These are phyloP conservation scores for Eulemur rubriventer DNA, from an alignment of 2,797 vertebrate species.

Conservation along the genomic window DNA sequence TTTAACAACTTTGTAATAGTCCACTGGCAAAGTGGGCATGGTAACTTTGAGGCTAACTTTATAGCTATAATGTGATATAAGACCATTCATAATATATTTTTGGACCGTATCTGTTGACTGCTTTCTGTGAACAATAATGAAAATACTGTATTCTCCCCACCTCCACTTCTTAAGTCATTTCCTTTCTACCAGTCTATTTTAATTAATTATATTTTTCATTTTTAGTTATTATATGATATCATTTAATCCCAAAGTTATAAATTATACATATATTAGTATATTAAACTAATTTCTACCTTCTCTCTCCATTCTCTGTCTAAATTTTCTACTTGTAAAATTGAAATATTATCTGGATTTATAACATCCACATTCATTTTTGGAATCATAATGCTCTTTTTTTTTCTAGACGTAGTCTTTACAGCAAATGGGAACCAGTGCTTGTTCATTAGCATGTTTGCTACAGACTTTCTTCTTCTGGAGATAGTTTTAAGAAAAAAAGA, in stretches of 20 bases:
- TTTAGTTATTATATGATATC: background rate
- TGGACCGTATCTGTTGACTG: background rate
- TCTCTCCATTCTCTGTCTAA: background rate
- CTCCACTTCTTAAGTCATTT: background rate
- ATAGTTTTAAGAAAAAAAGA: background rate
- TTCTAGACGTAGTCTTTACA: too few species aligned
- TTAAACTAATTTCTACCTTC: background rate
- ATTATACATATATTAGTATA: background rate
- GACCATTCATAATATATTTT: background rate
- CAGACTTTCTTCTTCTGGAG: background rate
- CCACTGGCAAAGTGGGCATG: background rate
- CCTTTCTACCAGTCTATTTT: background rate
- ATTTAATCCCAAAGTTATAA: background rate
- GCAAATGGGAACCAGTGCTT: background rate
- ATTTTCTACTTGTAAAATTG: background rate
- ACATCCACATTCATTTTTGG: background rate
- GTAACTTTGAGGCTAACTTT: background rate
- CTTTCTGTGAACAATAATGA: background rate
- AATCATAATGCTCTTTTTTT: background rate
- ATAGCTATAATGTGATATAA: too few species aligned
- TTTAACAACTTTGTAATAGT: background rate
- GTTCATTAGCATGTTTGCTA: background rate
- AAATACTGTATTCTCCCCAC: background rate
- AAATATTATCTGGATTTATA: background rate
- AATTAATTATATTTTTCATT: background rate